Conservation (phyloP, 2,113 vertebrate species). For the Xiphophorus maculatus region DNA sequence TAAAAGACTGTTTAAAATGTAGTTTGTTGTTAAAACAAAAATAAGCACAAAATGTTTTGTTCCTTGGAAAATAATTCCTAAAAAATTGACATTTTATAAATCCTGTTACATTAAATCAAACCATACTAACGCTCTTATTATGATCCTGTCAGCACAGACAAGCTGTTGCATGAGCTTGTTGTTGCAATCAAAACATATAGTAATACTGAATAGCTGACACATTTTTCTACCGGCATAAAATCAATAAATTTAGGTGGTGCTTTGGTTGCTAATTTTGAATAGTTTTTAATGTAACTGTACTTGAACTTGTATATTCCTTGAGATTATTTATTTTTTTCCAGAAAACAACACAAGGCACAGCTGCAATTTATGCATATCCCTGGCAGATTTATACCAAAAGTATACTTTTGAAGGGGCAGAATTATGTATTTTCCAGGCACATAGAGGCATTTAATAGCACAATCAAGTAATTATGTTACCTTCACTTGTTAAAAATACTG, state of each 20-base stretch:
- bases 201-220: not conserved
- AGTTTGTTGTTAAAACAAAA: not conserved
- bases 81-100: not conserved
- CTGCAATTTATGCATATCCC: not conserved
- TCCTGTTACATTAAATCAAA: not conserved
- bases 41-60: not conserved
- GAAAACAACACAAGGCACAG: not conserved
- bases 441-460: too few species aligned
- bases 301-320: too few species aligned
- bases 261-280: not conserved
- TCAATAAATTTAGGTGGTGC: not conserved
- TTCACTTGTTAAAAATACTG: too few species aligned
- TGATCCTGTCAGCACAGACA: not conserved
- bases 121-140: not conserved
- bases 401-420: not conserved
- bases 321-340: not conserved
- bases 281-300: not conserved
- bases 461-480: too few species aligned
- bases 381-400: not conserved
- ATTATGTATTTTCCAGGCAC: too few species aligned
- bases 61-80: not conserved
- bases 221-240: not conserved
- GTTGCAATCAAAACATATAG: not conserved
- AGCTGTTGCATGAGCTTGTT: not conserved
- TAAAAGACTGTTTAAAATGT: not conserved